Percentiles rank a stretch among this genome's conserved stretches.
phyloP scores from a whole-genome alignment of 2,888 invertebrate species.

The Cyclophora albipunctata region DNA sequence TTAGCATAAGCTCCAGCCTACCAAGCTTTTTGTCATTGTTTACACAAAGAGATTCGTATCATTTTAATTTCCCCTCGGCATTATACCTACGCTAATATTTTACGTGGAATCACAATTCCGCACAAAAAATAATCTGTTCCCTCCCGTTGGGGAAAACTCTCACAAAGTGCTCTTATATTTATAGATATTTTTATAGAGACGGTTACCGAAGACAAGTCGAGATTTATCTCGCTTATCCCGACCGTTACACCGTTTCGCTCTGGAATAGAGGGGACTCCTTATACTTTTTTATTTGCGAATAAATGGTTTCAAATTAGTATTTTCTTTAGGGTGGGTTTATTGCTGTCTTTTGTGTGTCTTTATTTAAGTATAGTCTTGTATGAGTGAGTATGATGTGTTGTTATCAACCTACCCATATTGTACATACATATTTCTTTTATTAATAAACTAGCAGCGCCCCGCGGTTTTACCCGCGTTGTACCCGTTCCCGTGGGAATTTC shows the following conservation, averaged over 20 bases:
- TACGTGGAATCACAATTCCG: conserved; percentile 47
- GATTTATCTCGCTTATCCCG: conserved; percentile 50
- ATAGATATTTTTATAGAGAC: conserved; percentile 37
- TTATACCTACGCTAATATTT: conserved; percentile 49
- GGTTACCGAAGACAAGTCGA: conserved; percentile 43
- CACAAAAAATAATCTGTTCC: conserved; percentile 42
- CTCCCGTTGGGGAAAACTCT: conserved; percentile 36
- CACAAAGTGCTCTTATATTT: conserved; percentile 40
- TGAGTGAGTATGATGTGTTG: too few species aligned
- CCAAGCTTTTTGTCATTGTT: conserved; percentile 26
- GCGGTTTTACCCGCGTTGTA: too few species aligned
- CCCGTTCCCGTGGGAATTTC: too few species aligned
- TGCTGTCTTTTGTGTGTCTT: conserved; percentile 35
- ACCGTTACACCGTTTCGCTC: conserved; percentile 37
- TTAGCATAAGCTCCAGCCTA: conserved; percentile 8
- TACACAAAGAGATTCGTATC: conserved; percentile 44
- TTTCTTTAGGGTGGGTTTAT: conserved; percentile 48
- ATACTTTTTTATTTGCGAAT: conserved; percentile 48
- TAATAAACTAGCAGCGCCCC: too few species aligned
- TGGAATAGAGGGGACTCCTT: conserved; percentile 41
- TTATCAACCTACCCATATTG: too few species aligned
- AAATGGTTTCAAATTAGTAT: conserved; percentile 59
- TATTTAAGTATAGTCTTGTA: conserved; percentile 8
- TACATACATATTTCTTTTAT: too few species aligned
- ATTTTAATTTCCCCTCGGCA: conserved; percentile 57